Percentiles rank a stretch among this genome's conserved stretches.
Conservation (phyloP, 2,113 vertebrate genomes). For the Cynopterus brachyotis region DNA sequence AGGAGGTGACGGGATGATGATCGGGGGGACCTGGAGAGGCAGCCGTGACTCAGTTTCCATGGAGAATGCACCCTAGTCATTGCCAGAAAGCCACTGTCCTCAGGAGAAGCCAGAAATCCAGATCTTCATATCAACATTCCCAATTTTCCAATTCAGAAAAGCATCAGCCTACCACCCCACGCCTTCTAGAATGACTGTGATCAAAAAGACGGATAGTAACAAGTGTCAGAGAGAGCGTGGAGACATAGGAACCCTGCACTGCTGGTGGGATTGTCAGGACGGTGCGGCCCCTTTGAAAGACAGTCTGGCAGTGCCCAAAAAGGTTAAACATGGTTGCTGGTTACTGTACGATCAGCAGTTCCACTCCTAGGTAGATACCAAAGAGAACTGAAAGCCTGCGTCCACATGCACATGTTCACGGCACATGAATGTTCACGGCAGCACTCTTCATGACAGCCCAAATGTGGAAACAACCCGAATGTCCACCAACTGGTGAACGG, state of each 20-base stretch:
- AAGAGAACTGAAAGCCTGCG: fast-evolving
- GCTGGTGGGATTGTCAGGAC: fast-evolving
- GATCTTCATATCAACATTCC: background rate
- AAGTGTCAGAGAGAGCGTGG: fast-evolving
- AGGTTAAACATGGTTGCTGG: background rate
- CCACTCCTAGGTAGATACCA: fast-evolving
- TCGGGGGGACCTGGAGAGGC: background rate
- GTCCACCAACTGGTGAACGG: fast-evolving
- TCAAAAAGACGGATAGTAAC: fast-evolving
- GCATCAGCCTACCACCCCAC: fast-evolving
- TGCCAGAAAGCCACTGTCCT: background rate
- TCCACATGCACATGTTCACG: fast-evolving
- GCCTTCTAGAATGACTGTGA: background rate
- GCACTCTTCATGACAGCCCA: fast-evolving
- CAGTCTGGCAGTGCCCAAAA: background rate
- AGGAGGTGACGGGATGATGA: background rate
- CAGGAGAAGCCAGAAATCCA: background rate
- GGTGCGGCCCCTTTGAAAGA: background rate
- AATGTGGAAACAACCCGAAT: background rate
- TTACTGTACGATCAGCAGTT: background rate
- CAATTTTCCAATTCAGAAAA: background rate
- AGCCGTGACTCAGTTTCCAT: fast-evolving
- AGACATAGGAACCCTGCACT: fast-evolving
- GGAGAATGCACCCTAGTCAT: fast-evolving
- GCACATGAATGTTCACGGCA: fast-evolving